Conservation (phyloP, 2,797 vertebrate genomes). For the Lepus townsendii region DNA sequence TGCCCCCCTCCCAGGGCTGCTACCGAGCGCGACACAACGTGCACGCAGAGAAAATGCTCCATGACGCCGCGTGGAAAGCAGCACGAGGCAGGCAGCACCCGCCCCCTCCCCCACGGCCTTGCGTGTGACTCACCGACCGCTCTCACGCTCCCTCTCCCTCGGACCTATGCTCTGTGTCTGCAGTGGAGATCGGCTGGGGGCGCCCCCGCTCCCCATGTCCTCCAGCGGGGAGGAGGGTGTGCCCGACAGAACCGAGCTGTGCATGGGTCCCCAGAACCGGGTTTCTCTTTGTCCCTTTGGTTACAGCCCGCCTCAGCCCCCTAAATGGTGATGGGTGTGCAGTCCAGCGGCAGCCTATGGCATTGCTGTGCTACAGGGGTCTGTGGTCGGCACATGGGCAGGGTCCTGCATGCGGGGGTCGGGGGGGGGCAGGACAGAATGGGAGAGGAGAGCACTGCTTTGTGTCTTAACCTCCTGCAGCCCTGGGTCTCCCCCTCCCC, state of each 20-base stretch:
- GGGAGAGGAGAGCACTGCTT: background rate
- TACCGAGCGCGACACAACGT: fast-evolving
- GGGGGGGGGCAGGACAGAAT: too few species aligned
- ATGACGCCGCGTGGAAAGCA: background rate
- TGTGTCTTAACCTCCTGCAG: background rate
- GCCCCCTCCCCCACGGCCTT: background rate
- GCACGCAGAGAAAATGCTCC: background rate
- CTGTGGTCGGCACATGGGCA: too few species aligned
- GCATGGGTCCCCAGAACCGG: background rate
- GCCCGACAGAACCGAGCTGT: background rate
- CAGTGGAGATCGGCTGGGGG: background rate
- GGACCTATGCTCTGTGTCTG: too few species aligned
- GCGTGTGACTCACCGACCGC: background rate
- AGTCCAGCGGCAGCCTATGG: background rate
- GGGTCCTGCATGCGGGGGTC: too few species aligned
- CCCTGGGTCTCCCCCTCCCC: background rate
- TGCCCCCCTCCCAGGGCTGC: background rate
- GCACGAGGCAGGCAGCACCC: too few species aligned
- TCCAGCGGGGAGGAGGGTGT: background rate
- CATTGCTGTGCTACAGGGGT: too few species aligned
- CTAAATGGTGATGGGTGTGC: background rate
- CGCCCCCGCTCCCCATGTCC: background rate
- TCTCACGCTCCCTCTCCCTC: too few species aligned
- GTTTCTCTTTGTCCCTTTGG: background rate
- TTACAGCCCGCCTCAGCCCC: background rate